Evolutionary conservation across 2,797 vertebrate genomes (phyloP).

Genomic region (Poecilia wingei): DNA sequence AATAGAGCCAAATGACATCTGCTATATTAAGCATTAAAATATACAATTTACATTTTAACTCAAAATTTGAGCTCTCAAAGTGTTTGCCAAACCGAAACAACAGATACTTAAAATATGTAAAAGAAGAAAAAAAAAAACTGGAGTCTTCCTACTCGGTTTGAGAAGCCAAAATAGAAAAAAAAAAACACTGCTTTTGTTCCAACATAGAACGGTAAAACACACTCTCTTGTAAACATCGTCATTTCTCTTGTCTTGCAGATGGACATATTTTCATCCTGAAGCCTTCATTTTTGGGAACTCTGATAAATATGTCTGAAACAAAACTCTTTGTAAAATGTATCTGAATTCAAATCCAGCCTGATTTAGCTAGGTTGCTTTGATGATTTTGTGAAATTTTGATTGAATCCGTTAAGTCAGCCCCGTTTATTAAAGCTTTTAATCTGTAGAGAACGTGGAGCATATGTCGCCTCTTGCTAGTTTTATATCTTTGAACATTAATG

Average conservation of each 20-base stretch:
- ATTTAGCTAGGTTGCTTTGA: too few relatives aligned
- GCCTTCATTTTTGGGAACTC: neutral
- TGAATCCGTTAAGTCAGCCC: too few relatives aligned
- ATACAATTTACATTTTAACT: neutral
- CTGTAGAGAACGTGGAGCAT: neutral
- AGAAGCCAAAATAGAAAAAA: neutral
- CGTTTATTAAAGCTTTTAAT: too few relatives aligned
- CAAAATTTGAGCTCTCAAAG: neutral
- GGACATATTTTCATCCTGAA: neutral
- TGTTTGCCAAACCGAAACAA: neutral
- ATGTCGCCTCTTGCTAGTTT: neutral
- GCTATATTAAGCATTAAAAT: neutral
- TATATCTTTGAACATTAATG: neutral
- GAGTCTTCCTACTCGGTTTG: neutral
- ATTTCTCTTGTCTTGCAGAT: neutral
- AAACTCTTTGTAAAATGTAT: too few relatives aligned
- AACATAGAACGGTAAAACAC: neutral
- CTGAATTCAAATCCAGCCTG: too few relatives aligned
- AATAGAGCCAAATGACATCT: neutral
- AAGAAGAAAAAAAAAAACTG: neutral
- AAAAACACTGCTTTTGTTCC: neutral
- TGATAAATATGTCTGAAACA: neutral
- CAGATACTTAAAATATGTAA: neutral
- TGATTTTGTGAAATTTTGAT: too few relatives aligned
- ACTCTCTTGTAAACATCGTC: neutral